A percentile compares a stretch with the other conserved stretches of the same genome.
These are phyloP conservation scores for Equus przewalskii DNA, from an alignment of 2,113 vertebrate species.

Conservation along the genomic window DNA sequence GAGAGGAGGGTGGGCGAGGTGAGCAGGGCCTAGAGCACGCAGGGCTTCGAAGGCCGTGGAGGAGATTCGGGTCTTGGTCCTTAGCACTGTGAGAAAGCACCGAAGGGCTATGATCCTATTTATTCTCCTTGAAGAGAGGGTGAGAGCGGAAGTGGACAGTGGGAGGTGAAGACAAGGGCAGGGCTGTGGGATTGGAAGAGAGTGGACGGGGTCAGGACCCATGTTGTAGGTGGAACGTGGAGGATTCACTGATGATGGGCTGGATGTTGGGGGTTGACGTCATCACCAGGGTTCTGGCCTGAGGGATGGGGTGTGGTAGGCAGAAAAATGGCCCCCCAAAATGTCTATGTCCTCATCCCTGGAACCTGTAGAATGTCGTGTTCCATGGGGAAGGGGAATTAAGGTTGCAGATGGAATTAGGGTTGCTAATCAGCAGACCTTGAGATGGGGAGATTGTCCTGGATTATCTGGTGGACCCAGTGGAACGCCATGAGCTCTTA, in stretches of 20 bases:
- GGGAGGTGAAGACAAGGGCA: background rate
- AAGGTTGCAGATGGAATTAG: background rate
- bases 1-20: background rate
- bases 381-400: background rate
- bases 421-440: background rate
- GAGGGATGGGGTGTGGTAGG: background rate
- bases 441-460: background rate
- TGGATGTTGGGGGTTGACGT: no score
- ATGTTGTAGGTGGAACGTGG: rapidly evolving
- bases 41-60: background rate
- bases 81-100: background rate
- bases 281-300: background rate
- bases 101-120: rapidly evolving
- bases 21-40: background rate
- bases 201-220: background rate
- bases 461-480: background rate
- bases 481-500: no score
- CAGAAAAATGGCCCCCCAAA: rapidly evolving
- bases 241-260: background rate
- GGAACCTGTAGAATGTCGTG: background rate
- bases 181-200: background rate
- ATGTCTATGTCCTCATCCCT: background rate
- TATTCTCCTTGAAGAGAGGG: background rate
- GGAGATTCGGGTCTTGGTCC: background rate
- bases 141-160: background rate